Base-by-base conservation (phyloP, 2,888 invertebrate genomes). In the Maniola hyperantus region DNA sequence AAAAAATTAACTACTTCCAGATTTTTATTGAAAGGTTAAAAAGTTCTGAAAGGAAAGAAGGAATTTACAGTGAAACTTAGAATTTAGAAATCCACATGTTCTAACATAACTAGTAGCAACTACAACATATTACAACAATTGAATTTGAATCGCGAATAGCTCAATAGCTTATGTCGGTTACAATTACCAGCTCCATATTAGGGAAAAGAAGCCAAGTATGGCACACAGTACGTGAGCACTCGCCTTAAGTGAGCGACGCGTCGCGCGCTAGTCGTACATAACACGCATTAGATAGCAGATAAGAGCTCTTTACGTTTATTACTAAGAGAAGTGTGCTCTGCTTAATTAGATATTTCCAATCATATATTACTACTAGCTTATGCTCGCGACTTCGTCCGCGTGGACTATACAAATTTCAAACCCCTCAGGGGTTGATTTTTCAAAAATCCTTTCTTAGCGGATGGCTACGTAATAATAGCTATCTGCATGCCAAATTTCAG, bases 201-300 rank as follows among this genome's bases (percentile, higher is more conserved):
- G 44, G 60, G 15, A 34, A 26, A 34, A 11, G 18, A 50, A 48
- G 48, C 34, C 11, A 18, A 60, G 48, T 44, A 58, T n/a, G 33
- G 44, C 44, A 44, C 20, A 33, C 6, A 26, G 34, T 54, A 54
- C 33, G 36, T 36, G 54, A 36, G 15, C 26, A 59, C 48, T 33
- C 59, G 46, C 59, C 59, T 59, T 46, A 46, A 59, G 44, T 15
- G 46, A 46, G 46, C 34, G 46, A 46, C 59, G 59, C 59, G 26
- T 58, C n/a, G n/a, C n/a, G n/a, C n/a, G n/a, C n/a, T 42, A 26
- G 46, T 18, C 18, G 60, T 48, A 48, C 18, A 36, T 39, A 44
- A 60, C 60, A 50, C 60, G 48, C 34, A 48, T 48, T 60, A 60
- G 48, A 60, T 48, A 46, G 34, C 11, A 48, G 60, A 60, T 60